Evolutionary conservation across 1,140 invertebrate genomes (phyloP).

Genomic region (Lucilia sericata): DNA sequence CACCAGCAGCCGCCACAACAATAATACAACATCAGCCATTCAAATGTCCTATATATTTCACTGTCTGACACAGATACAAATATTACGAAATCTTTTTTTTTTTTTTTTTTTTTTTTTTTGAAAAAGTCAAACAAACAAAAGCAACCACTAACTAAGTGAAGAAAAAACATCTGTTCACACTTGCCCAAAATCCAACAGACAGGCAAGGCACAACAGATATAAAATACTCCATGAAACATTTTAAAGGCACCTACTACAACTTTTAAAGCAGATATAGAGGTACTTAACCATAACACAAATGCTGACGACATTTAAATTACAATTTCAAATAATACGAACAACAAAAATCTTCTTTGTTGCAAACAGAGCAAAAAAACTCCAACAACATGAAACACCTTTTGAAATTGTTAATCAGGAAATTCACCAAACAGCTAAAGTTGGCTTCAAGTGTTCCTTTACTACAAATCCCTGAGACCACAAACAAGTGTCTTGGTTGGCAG

Average conservation of each 20-base stretch:
- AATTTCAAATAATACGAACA: too few relatives aligned
- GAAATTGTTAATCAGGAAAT: too few relatives aligned
- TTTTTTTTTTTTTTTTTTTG: not conserved
- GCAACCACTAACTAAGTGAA: not conserved
- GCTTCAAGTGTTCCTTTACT: too few relatives aligned
- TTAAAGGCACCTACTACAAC: not conserved
- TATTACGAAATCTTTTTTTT: conserved; percentile 3
- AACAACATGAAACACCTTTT: too few relatives aligned
- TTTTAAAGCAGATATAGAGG: not conserved
- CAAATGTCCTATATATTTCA: conserved; percentile 1
- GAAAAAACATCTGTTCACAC: conserved; percentile 10
- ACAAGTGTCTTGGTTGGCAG: too few relatives aligned
- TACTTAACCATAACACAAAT: too few relatives aligned
- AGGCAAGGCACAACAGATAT: not conserved
- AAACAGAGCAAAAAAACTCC: too few relatives aligned
- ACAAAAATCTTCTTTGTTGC: too few relatives aligned
- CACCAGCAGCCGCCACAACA: not conserved
- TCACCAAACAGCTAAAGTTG: too few relatives aligned
- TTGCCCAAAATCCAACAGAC: not conserved
- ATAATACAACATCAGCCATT: too few relatives aligned
- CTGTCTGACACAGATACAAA: not conserved
- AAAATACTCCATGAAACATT: not conserved
- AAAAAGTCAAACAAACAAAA: not conserved
- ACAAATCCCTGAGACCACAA: too few relatives aligned
- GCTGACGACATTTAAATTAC: too few relatives aligned